A percentile compares a stretch with the other conserved stretches of the same genome.
phyloP scores from a whole-genome alignment of 2,888 invertebrate species.

The Melieria crassipennis region DNA sequence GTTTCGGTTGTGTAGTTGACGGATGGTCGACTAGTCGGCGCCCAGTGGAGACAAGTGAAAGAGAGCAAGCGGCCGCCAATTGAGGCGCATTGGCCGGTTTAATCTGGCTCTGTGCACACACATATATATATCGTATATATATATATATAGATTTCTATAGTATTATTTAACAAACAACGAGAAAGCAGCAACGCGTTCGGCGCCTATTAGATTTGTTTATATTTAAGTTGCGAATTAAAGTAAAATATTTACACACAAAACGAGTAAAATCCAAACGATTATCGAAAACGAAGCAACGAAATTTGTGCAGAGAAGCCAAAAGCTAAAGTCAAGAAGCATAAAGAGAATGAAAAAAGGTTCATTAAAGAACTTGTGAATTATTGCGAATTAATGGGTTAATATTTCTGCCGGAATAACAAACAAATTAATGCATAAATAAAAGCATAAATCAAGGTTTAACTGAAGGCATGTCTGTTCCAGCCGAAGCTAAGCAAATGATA shows the following conservation, averaged over 20 bases:
- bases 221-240: not conserved
- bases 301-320: not conserved
- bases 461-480: not conserved
- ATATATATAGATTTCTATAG: too few species aligned
- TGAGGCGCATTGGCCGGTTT: not conserved
- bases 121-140: too few species aligned
- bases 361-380: not conserved
- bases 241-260: not conserved
- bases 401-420: not conserved
- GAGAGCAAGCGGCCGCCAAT: conserved; percentile 4
- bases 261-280: not conserved
- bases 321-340: not conserved
- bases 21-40: conserved; percentile 6
- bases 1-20: conserved; percentile 33
- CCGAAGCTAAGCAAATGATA: not conserved
- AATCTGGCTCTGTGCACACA: not conserved
- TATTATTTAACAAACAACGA: not conserved
- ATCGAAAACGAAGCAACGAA: conserved; percentile 2
- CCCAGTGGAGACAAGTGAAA: conserved; percentile 8
- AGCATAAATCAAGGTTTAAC: not conserved
- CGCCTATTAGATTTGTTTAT: too few species aligned
- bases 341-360: not conserved
- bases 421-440: conserved; percentile 9
- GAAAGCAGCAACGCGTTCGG: too few species aligned
- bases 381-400: not conserved